Base-by-base conservation (phyloP, 2,113 vertebrate genomes). In the Morone saxatilis region DNA sequence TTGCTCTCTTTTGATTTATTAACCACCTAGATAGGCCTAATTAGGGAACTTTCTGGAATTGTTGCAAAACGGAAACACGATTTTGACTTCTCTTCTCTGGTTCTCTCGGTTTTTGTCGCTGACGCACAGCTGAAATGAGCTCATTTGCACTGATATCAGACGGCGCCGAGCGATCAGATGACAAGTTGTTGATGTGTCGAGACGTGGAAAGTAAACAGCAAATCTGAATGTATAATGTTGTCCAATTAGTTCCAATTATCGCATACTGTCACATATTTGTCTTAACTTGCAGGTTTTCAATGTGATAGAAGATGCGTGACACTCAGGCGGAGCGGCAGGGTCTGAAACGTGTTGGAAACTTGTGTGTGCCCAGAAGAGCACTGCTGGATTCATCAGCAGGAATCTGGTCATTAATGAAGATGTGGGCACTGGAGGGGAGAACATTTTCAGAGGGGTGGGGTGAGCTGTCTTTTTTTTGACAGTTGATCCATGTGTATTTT, bases 181-280 rank as follows among this genome's bases (percentile, higher is more conserved):
- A 90, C 86, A 89, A 80, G 73, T 47, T 67, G 85, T 73, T 86
- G 84, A 87, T 77, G 92, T 71, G 79, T 65, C 48, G 20, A 85
- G 76, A 88, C 36, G 45, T 22, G 50, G 65, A 19, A 71, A 67
- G 74, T 74, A 88, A 89, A 91, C 87, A 81, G 68, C 56, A 57
- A 76, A 76, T 78, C 78, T 78, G 76, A 90, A 82, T 85, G 81
- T 48, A 61, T 84, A 71, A 82, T 81, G 65, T 56, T 14, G 50
- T 78, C 89, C 84, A 93, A 93, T 94, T 92, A 93, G 83, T 90
- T 89, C 81, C 86, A 86, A 91, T 94, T 90, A 93, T 80, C 3
- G 57, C 71, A 54, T 67, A 53, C 59, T 73, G 78, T 89, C 90
- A 78, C 51, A 22, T 45, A 80, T 85, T 91, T 76, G 75, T 88